Evolutionary conservation across 1,140 invertebrate species (phyloP).

Genomic region (Drosophila yakuba): DNA sequence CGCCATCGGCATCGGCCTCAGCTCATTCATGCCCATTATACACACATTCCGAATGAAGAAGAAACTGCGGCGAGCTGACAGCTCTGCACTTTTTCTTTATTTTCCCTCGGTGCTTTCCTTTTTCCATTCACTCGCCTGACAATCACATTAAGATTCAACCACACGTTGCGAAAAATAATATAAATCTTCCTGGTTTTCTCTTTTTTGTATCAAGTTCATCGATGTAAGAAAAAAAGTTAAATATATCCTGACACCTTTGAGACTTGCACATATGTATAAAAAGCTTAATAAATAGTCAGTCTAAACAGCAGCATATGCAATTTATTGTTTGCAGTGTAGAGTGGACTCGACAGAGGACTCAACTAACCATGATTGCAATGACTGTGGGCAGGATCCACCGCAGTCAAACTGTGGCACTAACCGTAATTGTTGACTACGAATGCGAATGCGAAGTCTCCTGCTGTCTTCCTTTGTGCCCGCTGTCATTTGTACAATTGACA

Average conservation of each 20-base stretch:
- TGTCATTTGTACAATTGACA: conserved; percentile 79
- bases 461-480: conserved; percentile 32
- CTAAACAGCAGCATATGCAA: too few species aligned
- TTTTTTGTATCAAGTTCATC: too few species aligned
- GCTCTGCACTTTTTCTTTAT: conserved; percentile 55
- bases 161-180: conserved; percentile 17
- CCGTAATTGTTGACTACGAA: conserved; percentile 74
- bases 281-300: too few species aligned
- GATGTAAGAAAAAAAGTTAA: background rate
- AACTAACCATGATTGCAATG: conserved; percentile 60
- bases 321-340: conserved; percentile 6
- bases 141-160: conserved; percentile 70
- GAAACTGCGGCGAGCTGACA: conserved; percentile 41
- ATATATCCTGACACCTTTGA: too few species aligned
- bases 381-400: conserved; percentile 32
- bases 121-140: conserved; percentile 54
- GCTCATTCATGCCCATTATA: conserved; percentile 70
- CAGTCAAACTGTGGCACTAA: conserved; percentile 80
- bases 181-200: background rate
- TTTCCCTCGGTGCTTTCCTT: conserved; percentile 32
- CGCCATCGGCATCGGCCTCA: conserved; percentile 9
- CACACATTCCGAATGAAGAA: conserved; percentile 52
- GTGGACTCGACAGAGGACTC: conserved; percentile 31
- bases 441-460: conserved; percentile 29
- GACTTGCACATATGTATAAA: too few species aligned